phyloP scores from a whole-genome alignment of 1,140 invertebrate species.

The Cheumatopsyche charites region DNA sequence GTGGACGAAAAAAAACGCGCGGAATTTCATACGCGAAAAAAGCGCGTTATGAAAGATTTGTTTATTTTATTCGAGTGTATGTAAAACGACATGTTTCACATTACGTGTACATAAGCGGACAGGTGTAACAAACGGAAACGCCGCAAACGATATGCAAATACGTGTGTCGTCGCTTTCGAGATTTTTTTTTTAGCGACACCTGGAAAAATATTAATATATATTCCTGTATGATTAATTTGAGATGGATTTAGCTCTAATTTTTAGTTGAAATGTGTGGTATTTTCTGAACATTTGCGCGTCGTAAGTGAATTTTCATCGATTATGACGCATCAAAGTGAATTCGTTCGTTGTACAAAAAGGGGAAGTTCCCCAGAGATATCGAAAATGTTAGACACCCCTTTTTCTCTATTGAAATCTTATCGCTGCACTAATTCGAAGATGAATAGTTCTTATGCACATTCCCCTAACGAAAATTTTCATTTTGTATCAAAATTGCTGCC shows the following conservation, averaged over 20 bases:
- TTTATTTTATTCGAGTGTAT: slow-evolving; percentile 13
- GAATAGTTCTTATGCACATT: background rate
- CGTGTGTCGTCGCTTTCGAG: slow-evolving; percentile 1
- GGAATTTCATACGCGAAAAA: no score
- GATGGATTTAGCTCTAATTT: no score
- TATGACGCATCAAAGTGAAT: slow-evolving; percentile 17
- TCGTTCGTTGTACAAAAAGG: background rate
- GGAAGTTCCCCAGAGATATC: no score
- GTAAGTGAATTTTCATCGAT: no score
- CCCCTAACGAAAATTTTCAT: no score
- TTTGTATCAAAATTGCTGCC: no score
- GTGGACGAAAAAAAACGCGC: no score
- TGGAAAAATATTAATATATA: background rate
- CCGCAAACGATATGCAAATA: slow-evolving; percentile 15
- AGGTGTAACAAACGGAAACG: slow-evolving; percentile 2
- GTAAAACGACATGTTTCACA: background rate
- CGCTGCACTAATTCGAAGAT: background rate
- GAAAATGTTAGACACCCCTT: background rate
- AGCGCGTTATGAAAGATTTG: background rate
- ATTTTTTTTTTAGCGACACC: background rate
- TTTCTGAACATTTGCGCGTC: no score
- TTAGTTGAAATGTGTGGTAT: no score
- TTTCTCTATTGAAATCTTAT: background rate
- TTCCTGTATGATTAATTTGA: no score
- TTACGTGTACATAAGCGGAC: background rate